These are phyloP conservation scores for Phyllotis vaccarum DNA, from an alignment of 2,797 vertebrate genomes.

Conservation along the genomic window DNA sequence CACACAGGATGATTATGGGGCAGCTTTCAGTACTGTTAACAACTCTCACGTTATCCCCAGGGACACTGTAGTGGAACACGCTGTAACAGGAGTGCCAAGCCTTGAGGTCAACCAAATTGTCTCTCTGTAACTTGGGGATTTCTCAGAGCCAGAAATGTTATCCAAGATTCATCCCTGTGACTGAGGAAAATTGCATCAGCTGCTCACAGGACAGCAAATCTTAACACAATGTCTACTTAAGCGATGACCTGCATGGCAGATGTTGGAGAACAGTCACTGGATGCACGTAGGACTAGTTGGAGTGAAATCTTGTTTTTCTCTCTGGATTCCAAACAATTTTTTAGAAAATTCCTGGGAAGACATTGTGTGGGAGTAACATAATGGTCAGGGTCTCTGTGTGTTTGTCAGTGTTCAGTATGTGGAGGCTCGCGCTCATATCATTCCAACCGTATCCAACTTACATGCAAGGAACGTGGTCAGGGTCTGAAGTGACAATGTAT, in stretches of 20 bases:
- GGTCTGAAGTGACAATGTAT: background rate
- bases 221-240: slow-evolving; percentile 67
- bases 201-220: slow-evolving; percentile 79
- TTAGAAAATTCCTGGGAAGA: slow-evolving; percentile 33
- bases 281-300: background rate
- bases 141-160: slow-evolving; percentile 79
- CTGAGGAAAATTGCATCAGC: slow-evolving; percentile 77
- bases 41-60: slow-evolving; percentile 76
- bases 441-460: background rate
- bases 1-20: slow-evolving; percentile 74
- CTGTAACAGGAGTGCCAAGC: slow-evolving; percentile 75
- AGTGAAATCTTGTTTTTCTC: slow-evolving; percentile 5
- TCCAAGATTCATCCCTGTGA: slow-evolving; percentile 75
- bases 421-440: background rate
- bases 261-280: slow-evolving; percentile 13
- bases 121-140: slow-evolving; percentile 78
- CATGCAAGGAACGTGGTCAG: background rate
- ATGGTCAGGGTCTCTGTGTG: background rate
- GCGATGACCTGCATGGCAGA: slow-evolving; percentile 64
- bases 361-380: slow-evolving; percentile 3
- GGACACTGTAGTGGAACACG: slow-evolving; percentile 79
- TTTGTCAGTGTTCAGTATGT: background rate
- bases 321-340: background rate
- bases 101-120: slow-evolving; percentile 65
- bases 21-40: slow-evolving; percentile 73